Conservation (phyloP, 2,113 vertebrate species). For the Oryctolagus cuniculus region mOryCun1.1 NC_091453.1:74625501-74626000, state of each 20-base stretch:
- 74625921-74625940: neutral
- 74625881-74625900: neutral
- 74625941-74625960: neutral
- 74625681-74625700: constrained; percentile 47
- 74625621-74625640: constrained; percentile 29
- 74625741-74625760: constrained; percentile 60
- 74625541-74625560: constrained; percentile 35
- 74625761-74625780: neutral
- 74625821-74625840: constrained; percentile 30
- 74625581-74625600: neutral
- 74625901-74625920: neutral
- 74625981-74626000: neutral
- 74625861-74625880: constrained; percentile 39
- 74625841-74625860: constrained; percentile 33
- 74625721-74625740: constrained; percentile 42
- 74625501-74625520: constrained; percentile 30
- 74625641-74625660: neutral
- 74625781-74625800: constrained; percentile 58
- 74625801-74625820: neutral
- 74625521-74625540: neutral
- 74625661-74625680: neutral
- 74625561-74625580: constrained; percentile 41
- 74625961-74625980: neutral
- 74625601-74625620: constrained; percentile 52
- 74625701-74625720: constrained; percentile 28